Evolutionary conservation across 2,113 vertebrate genomes (phyloP), one percentile per base, ranked within the genome.

Genomic region (Cyanoliseus patagonus): DNA sequence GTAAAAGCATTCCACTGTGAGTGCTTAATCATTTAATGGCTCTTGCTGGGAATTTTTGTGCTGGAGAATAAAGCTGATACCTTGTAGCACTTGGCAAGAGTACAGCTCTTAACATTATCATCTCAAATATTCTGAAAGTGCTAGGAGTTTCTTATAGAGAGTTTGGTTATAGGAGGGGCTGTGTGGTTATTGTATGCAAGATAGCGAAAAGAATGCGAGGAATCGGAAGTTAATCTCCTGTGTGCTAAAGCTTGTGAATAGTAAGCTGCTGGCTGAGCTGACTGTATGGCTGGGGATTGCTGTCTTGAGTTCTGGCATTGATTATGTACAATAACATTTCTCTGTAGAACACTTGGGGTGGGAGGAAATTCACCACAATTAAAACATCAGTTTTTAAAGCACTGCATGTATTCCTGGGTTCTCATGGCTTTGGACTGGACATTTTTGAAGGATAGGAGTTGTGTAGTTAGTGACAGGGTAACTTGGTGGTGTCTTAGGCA

Each of bases 201-300:
- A 92, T 24, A 91, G 69, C 18, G 52, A 87, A 84, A 97, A 69
- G 93, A 92, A 97, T 95, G 84, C 1, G 10, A 91, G 73, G 93
- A 95, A 89, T 97, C 89, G 84, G 33, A 92, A 94, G 74, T 87
- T 92, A 82, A 94, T 96, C 92, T 92, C 83, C 46, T 86, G 39
- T 75, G 31, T 89, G 62, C 41, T 92, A 42, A 77, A 88, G 83
- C 64, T 53, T 84, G 42, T 35, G 66, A 91, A 52, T 75, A 76
- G 86, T 92, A 82, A 94, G 78, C 89, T 91, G 39, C 83, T 86
- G 89, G 62, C 77, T 47, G 55, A 64, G 37, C 86, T 92, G 69
- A 31, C 69, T 76, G 5, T 51, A 6, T 89, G 69, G 18, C 86
- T 79, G 42, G 66, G 66, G 77, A 87, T 97, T 95, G 55, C 61